phyloP scores from a whole-genome alignment of 2,888 invertebrate genomes.

The Ashinkailepas kermadecensis region DNA sequence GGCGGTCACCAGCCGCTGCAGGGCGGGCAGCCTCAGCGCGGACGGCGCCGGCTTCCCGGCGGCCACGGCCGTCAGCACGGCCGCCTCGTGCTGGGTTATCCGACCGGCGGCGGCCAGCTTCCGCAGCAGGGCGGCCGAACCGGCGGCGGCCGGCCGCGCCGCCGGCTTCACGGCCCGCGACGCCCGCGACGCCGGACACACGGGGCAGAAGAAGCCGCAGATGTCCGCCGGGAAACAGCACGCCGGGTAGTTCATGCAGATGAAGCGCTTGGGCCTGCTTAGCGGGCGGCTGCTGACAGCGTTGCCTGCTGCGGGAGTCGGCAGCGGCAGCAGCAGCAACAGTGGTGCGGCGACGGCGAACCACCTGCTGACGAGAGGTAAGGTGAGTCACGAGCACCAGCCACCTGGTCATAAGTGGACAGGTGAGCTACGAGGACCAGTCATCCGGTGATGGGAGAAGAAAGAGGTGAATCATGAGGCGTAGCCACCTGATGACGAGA shows the following conservation, averaged over 20 bases:
- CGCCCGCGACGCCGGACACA: not conserved
- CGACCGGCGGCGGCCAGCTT: not conserved
- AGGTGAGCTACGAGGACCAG: too few species aligned
- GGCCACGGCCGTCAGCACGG: not conserved
- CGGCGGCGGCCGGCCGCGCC: not conserved
- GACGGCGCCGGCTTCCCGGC: not conserved
- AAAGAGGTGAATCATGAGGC: too few species aligned
- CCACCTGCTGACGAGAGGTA: not conserved
- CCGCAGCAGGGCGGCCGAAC: not conserved
- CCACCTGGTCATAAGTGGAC: too few species aligned
- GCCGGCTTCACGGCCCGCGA: not conserved
- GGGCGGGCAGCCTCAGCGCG: not conserved
- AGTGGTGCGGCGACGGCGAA: not conserved
- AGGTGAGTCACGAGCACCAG: too few species aligned
- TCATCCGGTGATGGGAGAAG: too few species aligned
- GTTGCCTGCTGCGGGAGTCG: not conserved
- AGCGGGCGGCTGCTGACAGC: not conserved
- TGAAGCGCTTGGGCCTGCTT: not conserved
- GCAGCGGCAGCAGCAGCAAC: not conserved
- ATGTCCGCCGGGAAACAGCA: not conserved
- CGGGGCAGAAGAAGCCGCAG: constrained; percentile 12
- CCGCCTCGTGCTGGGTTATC: not conserved
- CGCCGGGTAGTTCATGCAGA: constrained; percentile 16
- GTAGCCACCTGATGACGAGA: too few species aligned
- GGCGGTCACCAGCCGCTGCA: not conserved